Evolutionary conservation across 2,797 vertebrate genomes (phyloP).

Genomic region (Melanotaenia pygmaea): DNA sequence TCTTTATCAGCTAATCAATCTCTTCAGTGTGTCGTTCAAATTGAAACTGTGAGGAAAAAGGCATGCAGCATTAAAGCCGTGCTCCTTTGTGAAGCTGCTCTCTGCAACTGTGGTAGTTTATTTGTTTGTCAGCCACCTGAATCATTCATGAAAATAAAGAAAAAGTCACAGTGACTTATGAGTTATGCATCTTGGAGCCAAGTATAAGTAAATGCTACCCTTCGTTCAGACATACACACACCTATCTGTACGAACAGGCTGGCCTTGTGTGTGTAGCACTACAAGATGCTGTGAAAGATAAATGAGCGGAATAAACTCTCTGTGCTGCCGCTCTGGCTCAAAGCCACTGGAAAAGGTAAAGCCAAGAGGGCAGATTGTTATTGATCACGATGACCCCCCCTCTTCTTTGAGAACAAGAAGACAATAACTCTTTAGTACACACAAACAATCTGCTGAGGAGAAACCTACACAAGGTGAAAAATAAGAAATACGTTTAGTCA

Average conservation of each 20-base stretch:
- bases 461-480: background rate
- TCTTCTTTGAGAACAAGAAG: conserved; percentile 12
- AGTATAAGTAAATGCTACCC: conserved; percentile 29
- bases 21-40: background rate
- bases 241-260: background rate
- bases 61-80: conserved; percentile 17
- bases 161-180: conserved; percentile 49
- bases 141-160: conserved; percentile 55
- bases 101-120: conserved; percentile 1
- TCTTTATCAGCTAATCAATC: conserved; percentile 16
- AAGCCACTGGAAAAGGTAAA: conserved; percentile 47
- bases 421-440: conserved; percentile 34
- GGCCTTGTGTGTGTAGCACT: conserved; percentile 27
- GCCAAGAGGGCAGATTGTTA: conserved; percentile 48
- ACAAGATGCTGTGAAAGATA: conserved; percentile 53
- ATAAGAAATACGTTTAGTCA: background rate
- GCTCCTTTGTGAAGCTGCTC: background rate
- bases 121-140: conserved; percentile 44
- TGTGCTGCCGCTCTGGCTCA: conserved; percentile 25
- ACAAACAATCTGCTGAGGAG: conserved; percentile 6
- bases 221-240: conserved; percentile 11
- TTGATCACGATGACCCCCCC: conserved; percentile 44
- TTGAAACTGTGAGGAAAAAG: background rate
- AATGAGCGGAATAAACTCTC: conserved; percentile 45
- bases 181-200: conserved; percentile 30